Evolutionary conservation across 2,113 vertebrate species (phyloP).

Genomic region (Nothocercus nigrocapillus): DNA sequence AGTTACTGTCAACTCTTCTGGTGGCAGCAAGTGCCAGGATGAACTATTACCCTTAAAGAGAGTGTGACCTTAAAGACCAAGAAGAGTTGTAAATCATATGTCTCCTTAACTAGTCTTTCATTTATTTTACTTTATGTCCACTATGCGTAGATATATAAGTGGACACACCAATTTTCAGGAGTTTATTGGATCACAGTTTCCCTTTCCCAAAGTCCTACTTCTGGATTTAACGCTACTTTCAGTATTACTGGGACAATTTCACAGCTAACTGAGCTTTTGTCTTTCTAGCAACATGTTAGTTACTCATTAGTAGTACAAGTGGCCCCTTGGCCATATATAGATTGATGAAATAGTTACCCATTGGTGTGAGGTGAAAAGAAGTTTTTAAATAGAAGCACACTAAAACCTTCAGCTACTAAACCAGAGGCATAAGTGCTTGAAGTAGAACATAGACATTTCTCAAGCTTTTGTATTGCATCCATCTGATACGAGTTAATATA

Average conservation of each 20-base stretch:
- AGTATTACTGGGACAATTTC: slow-evolving; percentile 47
- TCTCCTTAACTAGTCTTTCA: slow-evolving; percentile 29
- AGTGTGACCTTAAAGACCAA: slow-evolving; percentile 71
- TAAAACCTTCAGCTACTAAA: background rate
- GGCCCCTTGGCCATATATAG: background rate
- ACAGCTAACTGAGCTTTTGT: background rate
- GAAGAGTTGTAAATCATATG: slow-evolving; percentile 72
- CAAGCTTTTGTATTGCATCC: background rate
- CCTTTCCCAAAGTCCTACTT: background rate
- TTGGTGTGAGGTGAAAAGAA: slow-evolving; percentile 7
- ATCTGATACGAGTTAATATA: background rate
- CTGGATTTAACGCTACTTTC: slow-evolving; percentile 59
- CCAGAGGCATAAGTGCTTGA: background rate
- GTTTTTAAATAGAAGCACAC: background rate
- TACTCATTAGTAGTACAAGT: background rate
- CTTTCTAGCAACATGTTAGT: background rate
- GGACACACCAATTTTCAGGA: slow-evolving; percentile 6
- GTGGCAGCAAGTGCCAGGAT: slow-evolving; percentile 12
- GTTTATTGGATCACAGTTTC: slow-evolving; percentile 58
- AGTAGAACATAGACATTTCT: background rate
- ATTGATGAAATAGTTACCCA: slow-evolving; percentile 25
- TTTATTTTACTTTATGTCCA: slow-evolving; percentile 64
- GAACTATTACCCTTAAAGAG: slow-evolving; percentile 60
- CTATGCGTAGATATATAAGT: slow-evolving; percentile 55
- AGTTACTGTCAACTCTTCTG: slow-evolving; percentile 18